Conservation (phyloP, 2,888 invertebrate genomes). For the Lymantria monacha region DNA sequence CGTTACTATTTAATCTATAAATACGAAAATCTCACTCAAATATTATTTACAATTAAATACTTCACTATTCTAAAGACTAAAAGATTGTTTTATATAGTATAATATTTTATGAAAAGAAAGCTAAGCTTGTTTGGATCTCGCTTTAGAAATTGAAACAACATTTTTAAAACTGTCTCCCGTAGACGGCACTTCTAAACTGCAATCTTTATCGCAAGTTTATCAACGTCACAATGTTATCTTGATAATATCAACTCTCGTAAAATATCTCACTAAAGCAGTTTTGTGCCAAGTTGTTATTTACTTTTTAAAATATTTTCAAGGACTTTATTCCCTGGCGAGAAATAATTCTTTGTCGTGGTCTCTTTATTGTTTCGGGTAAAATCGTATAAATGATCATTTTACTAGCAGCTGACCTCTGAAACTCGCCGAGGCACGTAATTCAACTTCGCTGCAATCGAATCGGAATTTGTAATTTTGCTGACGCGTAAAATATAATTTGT, state of each 20-base stretch:
- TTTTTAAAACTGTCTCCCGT: neutral
- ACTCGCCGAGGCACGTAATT: constrained; percentile 17
- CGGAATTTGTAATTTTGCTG: constrained; percentile 17
- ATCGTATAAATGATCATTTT: constrained; percentile 18
- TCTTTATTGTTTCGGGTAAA: constrained; percentile 22
- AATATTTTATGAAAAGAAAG: neutral
- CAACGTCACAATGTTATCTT: constrained; percentile 14
- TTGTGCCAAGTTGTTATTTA: constrained; percentile 14
- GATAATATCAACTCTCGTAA: constrained; percentile 2
- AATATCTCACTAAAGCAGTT: constrained; percentile 7
- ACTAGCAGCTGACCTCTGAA: constrained; percentile 17
- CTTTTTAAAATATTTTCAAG: constrained; percentile 16
- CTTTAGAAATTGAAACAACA: neutral
- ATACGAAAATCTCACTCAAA: too few relatives aligned
- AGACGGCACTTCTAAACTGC: neutral
- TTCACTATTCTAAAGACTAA: too few relatives aligned
- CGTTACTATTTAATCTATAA: too few relatives aligned
- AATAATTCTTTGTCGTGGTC: constrained; percentile 17
- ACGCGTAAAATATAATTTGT: constrained; percentile 17
- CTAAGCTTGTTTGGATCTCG: neutral
- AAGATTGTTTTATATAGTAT: too few relatives aligned
- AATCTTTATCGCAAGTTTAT: constrained; percentile 8
- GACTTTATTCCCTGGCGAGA: constrained; percentile 17
- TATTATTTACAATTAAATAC: too few relatives aligned
- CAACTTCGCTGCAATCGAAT: constrained; percentile 15